Conservation (phyloP, 30 jellyfish, hydroid and myxozoan species). For the Turritopsis rubra region DNA sequence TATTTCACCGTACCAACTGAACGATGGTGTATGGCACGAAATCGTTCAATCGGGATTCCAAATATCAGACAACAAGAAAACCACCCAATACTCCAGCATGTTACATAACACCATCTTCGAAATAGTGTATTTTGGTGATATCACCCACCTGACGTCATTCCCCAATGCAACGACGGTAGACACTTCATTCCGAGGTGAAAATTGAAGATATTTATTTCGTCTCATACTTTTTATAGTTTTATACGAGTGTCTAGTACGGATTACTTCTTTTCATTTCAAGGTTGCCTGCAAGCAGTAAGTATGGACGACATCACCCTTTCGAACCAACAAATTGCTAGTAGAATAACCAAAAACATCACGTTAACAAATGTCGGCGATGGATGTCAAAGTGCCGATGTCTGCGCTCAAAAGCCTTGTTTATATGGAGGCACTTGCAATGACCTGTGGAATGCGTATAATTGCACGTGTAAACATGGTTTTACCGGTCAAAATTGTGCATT, state of each 20-base stretch:
- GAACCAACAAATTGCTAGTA: conserved; percentile 8
- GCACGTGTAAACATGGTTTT: conserved; percentile 53
- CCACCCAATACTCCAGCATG: conserved; percentile 4
- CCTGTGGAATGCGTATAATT: conserved; percentile 48
- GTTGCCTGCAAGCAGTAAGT: conserved; percentile 52
- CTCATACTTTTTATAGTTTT: no score
- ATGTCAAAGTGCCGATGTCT: conserved; percentile 47
- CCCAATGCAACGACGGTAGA: conserved; percentile 9
- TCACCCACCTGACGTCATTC: conserved; percentile 27
- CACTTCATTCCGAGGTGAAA: background rate
- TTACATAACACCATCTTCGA: conserved; percentile 8
- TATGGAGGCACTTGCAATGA: conserved; percentile 53
- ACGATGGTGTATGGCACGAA: conserved; percentile 50
- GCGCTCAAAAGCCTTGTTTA: conserved; percentile 47
- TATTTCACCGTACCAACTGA: background rate
- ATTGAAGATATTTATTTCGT: background rate
- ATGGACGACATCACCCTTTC: conserved; percentile 29
- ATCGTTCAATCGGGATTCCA: conserved; percentile 13
- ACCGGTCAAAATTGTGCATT: conserved; percentile 48
- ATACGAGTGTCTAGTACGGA: background rate
- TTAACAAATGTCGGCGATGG: conserved; percentile 28
- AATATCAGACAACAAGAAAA: conserved; percentile 18
- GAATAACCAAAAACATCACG: background rate
- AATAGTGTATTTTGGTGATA: conserved; percentile 39
- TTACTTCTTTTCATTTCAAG: conserved; percentile 18